Evolutionary conservation across 2,888 invertebrate genomes (phyloP).

Genomic region (Nudaria mundana): DNA sequence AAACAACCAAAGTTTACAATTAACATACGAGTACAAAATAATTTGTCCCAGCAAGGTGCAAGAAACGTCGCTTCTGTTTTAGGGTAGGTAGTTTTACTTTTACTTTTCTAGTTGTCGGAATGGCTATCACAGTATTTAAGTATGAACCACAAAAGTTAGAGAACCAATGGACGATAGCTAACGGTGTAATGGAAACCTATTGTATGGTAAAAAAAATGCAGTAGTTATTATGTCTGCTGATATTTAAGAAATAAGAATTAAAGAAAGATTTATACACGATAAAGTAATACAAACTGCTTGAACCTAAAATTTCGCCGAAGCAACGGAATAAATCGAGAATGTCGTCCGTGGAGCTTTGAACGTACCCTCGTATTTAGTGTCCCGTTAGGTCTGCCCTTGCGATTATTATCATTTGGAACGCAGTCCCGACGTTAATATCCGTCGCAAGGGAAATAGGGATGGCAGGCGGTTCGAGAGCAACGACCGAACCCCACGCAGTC

Average conservation of each 20-base stretch:
- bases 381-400: conserved; percentile 56
- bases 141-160: too few species aligned
- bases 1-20: conserved; percentile 30
- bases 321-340: conserved; percentile 37
- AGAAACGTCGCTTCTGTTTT: too few species aligned
- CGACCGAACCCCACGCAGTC: conserved; percentile 41
- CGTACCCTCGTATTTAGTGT: conserved; percentile 48
- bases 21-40: conserved; percentile 35
- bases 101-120: too few species aligned
- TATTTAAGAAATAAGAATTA: too few species aligned
- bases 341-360: conserved; percentile 33
- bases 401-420: conserved; percentile 55
- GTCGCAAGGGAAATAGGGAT: conserved; percentile 49
- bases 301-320: conserved; percentile 21
- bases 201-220: too few species aligned
- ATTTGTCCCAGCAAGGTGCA: conserved; percentile 20
- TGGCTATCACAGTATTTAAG: too few species aligned
- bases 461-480: conserved; percentile 44
- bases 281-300: too few species aligned
- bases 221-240: too few species aligned
- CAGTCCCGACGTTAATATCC: conserved; percentile 49
- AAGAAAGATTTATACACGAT: too few species aligned
- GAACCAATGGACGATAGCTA: too few species aligned
- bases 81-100: too few species aligned
- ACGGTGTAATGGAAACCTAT: too few species aligned